Conservation (phyloP, 1,140 invertebrate species). For the Pseudobourletiella spinata region DNA sequence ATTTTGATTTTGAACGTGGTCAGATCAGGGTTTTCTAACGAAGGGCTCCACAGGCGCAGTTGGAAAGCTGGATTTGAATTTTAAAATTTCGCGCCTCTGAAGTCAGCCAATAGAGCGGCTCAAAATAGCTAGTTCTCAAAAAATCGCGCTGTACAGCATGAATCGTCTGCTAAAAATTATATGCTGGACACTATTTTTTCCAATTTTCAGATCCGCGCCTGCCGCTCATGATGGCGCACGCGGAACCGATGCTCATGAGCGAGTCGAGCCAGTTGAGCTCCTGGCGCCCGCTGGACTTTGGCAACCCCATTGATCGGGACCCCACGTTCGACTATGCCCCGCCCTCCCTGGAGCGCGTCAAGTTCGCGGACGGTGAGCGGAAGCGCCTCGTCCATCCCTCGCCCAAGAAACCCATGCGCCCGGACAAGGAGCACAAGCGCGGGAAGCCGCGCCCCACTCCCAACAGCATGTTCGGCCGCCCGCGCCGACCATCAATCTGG, state of each 20-base stretch:
- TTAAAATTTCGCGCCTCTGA: too few relatives aligned
- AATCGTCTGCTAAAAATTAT: too few relatives aligned
- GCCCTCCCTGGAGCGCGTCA: slow-evolving; percentile 21
- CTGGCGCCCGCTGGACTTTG: slow-evolving; percentile 28
- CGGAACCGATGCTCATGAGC: not conserved
- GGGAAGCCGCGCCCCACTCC: slow-evolving; percentile 4
- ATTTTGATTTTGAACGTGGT: too few relatives aligned
- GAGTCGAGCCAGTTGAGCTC: not conserved
- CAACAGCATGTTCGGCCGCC: not conserved
- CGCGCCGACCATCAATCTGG: slow-evolving; percentile 8
- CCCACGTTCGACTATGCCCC: slow-evolving; percentile 33
- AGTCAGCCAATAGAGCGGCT: too few relatives aligned
- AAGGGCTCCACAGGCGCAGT: too few relatives aligned
- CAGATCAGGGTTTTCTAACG: too few relatives aligned
- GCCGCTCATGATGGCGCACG: slow-evolving; percentile 5
- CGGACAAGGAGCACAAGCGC: not conserved
- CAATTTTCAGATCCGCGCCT: too few relatives aligned
- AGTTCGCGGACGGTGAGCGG: slow-evolving; percentile 6
- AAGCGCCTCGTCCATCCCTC: not conserved
- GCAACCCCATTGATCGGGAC: slow-evolving; percentile 26
- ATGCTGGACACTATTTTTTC: too few relatives aligned
- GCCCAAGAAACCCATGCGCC: not conserved
- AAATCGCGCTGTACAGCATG: too few relatives aligned
- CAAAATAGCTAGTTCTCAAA: too few relatives aligned
- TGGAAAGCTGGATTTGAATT: too few relatives aligned